Base-by-base conservation (phyloP, 2,888 invertebrate species). In the Stomorhina lunata region DNA sequence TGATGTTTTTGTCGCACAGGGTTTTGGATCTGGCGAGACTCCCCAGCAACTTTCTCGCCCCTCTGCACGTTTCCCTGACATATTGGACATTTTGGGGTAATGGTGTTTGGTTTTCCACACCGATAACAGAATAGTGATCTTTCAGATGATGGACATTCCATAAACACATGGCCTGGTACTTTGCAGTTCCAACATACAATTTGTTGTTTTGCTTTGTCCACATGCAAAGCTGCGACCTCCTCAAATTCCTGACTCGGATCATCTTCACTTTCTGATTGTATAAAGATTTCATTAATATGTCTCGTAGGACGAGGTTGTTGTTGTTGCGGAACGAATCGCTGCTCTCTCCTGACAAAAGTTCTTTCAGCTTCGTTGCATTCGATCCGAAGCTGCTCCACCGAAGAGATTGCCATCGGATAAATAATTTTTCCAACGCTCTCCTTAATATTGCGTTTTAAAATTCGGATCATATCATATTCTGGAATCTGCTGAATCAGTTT, bases 341-440 rank as follows among this genome's bases (percentile, higher is more conserved):
- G 2, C 7, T 61, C 61, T 37, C 37, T 17, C n/a, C n/a, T n/a
- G n/a, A n/a, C n/a, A n/a, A n/a, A n/a, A n/a, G n/a, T n/a, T n/a
- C n/a, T n/a, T n/a, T 68, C 68, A 6, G 40, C 32, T 3, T 66
- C 65, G 2, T 50, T 66, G 7, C 65, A 66, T 12, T 50, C 65
- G 1, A 50, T 15, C 2, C 65, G 32, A 0, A 66, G n/a, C 20
- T 57, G 69, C 5, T 69, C 69, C 2, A 69, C 69, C 1, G 69
- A 69, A n/a, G 43, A 69, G 0, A 55, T 17, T 2, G 32, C 7
- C 6, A 34, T 66, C 7, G 48, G 61, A 25, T 61, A 61, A 1
- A 61, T n/a, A 15, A 61, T 61, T 25, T 43, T 25, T 2, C 25
- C 40, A n/a, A n/a, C n/a, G n/a, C n/a, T n/a, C n/a, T n/a, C n/a